A percentile compares a stretch with the other conserved stretches of the same genome.
These are phyloP conservation scores for Pyralis farinalis DNA, from an alignment of 2,888 invertebrate species.

Conservation along the genomic window DNA sequence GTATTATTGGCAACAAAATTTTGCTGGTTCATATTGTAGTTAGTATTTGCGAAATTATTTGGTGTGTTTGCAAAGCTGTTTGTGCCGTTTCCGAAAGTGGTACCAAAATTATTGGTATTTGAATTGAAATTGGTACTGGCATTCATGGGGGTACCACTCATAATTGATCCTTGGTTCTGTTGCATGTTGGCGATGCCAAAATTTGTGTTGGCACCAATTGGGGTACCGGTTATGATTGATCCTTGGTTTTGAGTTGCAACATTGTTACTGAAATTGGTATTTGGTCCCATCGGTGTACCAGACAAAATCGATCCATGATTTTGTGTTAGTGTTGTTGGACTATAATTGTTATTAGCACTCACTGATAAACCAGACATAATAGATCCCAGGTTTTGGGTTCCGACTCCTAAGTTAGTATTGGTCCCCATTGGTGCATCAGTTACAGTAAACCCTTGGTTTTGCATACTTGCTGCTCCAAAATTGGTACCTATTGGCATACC, in stretches of 20 bases:
- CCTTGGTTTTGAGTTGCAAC: constrained; percentile 24
- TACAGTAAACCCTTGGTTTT: constrained; percentile 17
- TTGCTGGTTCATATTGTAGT: too few species aligned
- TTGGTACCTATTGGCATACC: constrained; percentile 29
- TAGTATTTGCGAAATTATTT: neutral
- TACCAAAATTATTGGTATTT: neutral
- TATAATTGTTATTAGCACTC: too few species aligned
- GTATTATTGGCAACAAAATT: neutral
- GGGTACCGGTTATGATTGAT: constrained; percentile 34
- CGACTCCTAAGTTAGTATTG: neutral
- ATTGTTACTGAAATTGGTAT: constrained; percentile 12
- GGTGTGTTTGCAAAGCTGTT: neutral
- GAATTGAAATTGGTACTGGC: constrained; percentile 4
- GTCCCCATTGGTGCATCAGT: constrained; percentile 12
- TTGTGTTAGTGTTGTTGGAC: constrained; percentile 7
- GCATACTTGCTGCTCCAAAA: neutral
- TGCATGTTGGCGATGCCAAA: neutral
- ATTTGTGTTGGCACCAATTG: constrained; percentile 18
- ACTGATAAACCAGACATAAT: too few species aligned
- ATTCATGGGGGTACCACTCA: constrained; percentile 2
- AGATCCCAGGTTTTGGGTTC: neutral
- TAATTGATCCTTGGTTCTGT: constrained; percentile 4
- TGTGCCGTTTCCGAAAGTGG: constrained; percentile 8
- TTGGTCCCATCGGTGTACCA: constrained; percentile 29
- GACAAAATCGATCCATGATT: constrained; percentile 31